These are phyloP conservation scores for Uromys caudimaculatus DNA, from an alignment of 2,797 vertebrate species.

Conservation along the genomic window DNA sequence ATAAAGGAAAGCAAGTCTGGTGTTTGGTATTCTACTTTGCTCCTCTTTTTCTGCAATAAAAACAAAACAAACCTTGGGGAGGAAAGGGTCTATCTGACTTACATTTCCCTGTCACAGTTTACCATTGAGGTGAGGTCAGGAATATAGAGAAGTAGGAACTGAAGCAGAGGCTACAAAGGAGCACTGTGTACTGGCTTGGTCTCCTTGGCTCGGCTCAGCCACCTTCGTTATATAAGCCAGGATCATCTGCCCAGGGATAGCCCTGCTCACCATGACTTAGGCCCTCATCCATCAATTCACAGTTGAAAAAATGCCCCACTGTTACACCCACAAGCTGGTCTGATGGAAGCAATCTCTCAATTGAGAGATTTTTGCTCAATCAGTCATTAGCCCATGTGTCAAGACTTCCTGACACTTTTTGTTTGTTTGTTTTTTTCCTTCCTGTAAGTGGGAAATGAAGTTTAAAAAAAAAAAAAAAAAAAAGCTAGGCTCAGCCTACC, in stretches of 20 bases:
- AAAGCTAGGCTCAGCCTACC: not conserved
- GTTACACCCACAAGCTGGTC: not conserved
- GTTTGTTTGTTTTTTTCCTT: not conserved
- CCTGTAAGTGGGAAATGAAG: conserved; percentile 54
- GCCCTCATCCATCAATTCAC: not conserved
- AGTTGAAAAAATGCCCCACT: not conserved
- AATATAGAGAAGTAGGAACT: not conserved
- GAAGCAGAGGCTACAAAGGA: not conserved
- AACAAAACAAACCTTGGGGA: not conserved
- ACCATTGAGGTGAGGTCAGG: not conserved
- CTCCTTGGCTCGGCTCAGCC: not conserved
- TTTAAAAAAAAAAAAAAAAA: not conserved
- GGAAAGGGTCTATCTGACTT: not conserved
- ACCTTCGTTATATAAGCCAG: not conserved
- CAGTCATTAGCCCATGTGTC: not conserved
- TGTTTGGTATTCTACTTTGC: not conserved
- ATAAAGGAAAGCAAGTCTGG: not conserved
- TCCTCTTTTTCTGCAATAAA: not conserved
- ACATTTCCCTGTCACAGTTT: not conserved
- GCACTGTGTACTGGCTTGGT: not conserved
- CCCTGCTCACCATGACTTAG: not conserved
- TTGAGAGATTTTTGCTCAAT: not conserved
- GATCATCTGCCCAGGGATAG: not conserved
- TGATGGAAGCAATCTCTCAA: not conserved
- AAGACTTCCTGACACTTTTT: conserved; percentile 50